Base-by-base conservation (phyloP, 2,797 vertebrate species). In the Pseudochirops corinnae region DNA sequence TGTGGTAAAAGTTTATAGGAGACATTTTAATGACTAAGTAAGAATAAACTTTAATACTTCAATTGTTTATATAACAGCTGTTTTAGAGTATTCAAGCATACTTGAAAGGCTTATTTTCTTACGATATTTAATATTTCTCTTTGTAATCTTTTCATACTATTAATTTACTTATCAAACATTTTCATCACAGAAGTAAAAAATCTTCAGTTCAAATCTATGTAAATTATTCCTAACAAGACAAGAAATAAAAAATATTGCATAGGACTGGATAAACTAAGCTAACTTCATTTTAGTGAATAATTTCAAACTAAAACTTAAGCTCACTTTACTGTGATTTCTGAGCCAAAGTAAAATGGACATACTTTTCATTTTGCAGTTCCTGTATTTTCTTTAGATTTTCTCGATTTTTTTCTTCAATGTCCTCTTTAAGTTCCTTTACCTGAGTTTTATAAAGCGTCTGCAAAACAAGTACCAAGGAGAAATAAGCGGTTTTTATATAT, bases 371-470 rank as follows among this genome's bases (percentile, higher is more conserved):
- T 97, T 99, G 99, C 96, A 99, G 96, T 56, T 99, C 99, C 95
- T 99, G 99, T 97, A 99, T 98, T 99, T 99, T 99, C 97, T 99
- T 99, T 95, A 99, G 99, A 24, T 98, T 97, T 26, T 99, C 99
- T 98, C 99, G 99, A 98, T 99, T 99, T 98, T 98, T 99, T 96
- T 99, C 99, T 97, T 99, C 99, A 57, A 99, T 99, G 98, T 99
- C 99, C 98, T 99, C 99, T 98, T 99, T 99, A 97, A 99, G 99
- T 98, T 99, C 99, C 98, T 99, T 99, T 98, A 99, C 99, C 99
- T 99, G 99, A 99, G 99, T 99, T 99, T 99, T 99, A 98, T 99
- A 99, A 98, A 99, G 99, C 90, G 99, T 99, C 99, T 99, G 98
- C 39, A 98, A 98, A 97, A 98, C 7, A 98, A 98, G 94, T 55